These are phyloP conservation scores for Lymantria dispar DNA, from an alignment of 2,888 invertebrate genomes.

Conservation along the genomic window DNA sequence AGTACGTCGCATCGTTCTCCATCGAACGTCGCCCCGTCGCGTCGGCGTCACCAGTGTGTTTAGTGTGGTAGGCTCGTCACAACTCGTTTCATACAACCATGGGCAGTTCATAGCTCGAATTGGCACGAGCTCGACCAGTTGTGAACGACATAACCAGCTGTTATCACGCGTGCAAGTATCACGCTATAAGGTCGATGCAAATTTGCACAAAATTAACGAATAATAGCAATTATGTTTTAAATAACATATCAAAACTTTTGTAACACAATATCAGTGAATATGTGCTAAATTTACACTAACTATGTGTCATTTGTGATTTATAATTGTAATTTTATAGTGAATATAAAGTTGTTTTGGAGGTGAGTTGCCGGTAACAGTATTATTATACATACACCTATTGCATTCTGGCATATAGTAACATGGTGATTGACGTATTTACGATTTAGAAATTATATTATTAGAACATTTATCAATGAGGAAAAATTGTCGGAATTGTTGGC, in stretches of 20 bases:
- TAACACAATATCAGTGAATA: slow-evolving; percentile 35
- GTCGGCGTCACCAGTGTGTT: background rate
- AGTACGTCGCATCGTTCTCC: slow-evolving; percentile 2
- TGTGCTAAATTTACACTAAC: slow-evolving; percentile 28
- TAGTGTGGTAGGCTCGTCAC: slow-evolving; percentile 2
- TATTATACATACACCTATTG: background rate
- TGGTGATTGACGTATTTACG: background rate
- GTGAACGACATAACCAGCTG: slow-evolving; percentile 22
- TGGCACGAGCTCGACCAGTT: slow-evolving; percentile 17
- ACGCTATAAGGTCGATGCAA: slow-evolving; percentile 23
- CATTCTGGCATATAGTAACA: background rate
- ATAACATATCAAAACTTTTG: slow-evolving; percentile 30
- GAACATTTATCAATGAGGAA: no score
- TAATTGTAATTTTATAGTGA: slow-evolving; percentile 25
- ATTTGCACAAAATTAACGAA: slow-evolving; percentile 29
- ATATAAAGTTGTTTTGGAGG: slow-evolving; percentile 39
- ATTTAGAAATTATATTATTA: no score
- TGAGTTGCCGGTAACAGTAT: slow-evolving; percentile 30
- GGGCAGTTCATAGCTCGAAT: slow-evolving; percentile 5
- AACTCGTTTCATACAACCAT: slow-evolving; percentile 6
- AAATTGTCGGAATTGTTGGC: no score
- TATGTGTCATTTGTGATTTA: slow-evolving; percentile 22
- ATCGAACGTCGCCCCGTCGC: background rate
- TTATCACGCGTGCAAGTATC: slow-evolving; percentile 25
- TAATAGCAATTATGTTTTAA: slow-evolving; percentile 41